These are phyloP conservation scores for Bryconaethiops microstoma DNA, from an alignment of 2,797 vertebrate genomes.

Conservation along the genomic window DNA sequence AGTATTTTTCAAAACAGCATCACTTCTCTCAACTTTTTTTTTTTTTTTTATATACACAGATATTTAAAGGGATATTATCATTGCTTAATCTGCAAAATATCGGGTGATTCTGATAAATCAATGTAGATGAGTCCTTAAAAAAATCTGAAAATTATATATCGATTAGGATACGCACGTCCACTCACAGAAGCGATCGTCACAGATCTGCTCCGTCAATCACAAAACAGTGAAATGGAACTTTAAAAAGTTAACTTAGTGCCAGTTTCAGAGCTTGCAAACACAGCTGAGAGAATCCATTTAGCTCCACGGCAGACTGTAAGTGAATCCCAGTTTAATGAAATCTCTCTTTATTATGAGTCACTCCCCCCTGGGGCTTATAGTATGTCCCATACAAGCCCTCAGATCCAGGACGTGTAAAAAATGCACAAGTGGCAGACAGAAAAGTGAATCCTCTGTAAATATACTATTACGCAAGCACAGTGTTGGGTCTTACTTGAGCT, in stretches of 20 bases:
- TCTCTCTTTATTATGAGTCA: conserved; percentile 48
- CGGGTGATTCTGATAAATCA: neutral
- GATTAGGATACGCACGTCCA: neutral
- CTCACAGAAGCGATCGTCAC: neutral
- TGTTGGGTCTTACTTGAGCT: neutral
- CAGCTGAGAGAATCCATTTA: conserved; percentile 45
- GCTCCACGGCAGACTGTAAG: conserved; percentile 47
- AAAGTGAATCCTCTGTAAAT: conserved; percentile 37
- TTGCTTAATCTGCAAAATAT: neutral
- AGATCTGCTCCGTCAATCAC: conserved; percentile 13
- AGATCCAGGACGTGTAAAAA: conserved; percentile 34
- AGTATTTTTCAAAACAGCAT: neutral
- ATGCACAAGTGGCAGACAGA: conserved; percentile 31
- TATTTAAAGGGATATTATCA: neutral
- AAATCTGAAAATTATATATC: neutral
- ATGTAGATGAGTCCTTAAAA: neutral
- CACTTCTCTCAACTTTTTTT: too few species aligned
- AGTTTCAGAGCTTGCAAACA: conserved; percentile 29
- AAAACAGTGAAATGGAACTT: conserved; percentile 9
- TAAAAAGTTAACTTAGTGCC: conserved; percentile 36
- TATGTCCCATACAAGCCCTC: conserved; percentile 43
- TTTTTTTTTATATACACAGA: too few species aligned
- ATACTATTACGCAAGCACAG: conserved; percentile 35
- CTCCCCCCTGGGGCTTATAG: conserved; percentile 35
- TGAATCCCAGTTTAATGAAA: conserved; percentile 51